These are phyloP conservation scores for Enteromius unitaeniatus DNA, from an alignment of 2,797 vertebrate species.

Conservation along the genomic window DNA sequence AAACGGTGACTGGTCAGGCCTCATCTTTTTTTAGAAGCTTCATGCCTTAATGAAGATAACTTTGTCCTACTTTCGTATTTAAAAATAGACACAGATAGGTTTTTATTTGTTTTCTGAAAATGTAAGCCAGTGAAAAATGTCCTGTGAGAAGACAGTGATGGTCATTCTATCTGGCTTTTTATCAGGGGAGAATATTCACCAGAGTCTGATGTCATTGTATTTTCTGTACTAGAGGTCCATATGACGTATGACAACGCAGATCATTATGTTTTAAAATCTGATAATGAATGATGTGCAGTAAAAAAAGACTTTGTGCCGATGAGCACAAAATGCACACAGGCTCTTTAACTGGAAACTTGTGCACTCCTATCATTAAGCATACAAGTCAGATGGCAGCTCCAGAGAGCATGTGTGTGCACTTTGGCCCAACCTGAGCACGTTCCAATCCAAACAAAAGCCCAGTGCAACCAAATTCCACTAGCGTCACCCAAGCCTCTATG, in stretches of 20 bases:
- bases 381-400: constrained; percentile 68
- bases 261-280: constrained; percentile 75
- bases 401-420: constrained; percentile 76
- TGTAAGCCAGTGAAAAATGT: background rate
- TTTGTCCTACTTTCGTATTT: constrained; percentile 46
- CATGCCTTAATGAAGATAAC: constrained; percentile 29
- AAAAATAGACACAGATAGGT: constrained; percentile 45
- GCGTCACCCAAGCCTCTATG: constrained; percentile 57
- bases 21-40: constrained; percentile 45
- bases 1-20: constrained; percentile 11
- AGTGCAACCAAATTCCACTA: constrained; percentile 69
- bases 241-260: constrained; percentile 67
- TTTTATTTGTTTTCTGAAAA: constrained; percentile 39
- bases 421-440: constrained; percentile 75
- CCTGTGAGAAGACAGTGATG: constrained; percentile 3
- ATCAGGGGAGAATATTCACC: constrained; percentile 20
- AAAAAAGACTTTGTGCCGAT: constrained; percentile 65
- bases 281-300: constrained; percentile 62
- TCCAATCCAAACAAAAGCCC: constrained; percentile 76
- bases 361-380: constrained; percentile 67
- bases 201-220: constrained; percentile 65
- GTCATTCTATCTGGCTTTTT: constrained; percentile 3
- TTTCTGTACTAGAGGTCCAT: constrained; percentile 72
- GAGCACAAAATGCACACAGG: constrained; percentile 48
- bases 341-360: constrained; percentile 56